These are phyloP conservation scores for Lynx canadensis DNA, from an alignment of 2,113 vertebrate genomes.

Conservation along the genomic window DNA sequence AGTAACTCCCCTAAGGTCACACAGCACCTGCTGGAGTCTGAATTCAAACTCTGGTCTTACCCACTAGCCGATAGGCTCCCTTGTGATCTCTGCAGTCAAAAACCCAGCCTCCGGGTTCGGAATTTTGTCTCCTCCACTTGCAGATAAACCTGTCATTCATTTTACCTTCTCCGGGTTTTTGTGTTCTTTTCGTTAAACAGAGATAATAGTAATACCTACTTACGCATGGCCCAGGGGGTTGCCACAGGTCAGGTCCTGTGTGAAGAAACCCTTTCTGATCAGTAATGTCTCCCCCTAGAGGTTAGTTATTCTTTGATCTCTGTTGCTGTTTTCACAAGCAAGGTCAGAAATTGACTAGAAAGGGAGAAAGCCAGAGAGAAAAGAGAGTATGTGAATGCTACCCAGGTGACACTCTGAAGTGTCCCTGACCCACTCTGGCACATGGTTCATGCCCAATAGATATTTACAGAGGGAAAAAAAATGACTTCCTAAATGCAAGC, in stretches of 20 bases:
- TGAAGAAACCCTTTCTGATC: neutral
- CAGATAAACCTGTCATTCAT: neutral
- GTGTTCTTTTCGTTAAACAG: neutral
- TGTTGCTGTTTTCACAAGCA: neutral
- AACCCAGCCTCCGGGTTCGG: neutral
- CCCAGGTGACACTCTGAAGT: too few species aligned
- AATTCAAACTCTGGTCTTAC: neutral
- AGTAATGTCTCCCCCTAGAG: neutral
- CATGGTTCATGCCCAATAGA: neutral
- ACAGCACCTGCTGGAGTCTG: neutral
- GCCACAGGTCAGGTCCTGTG: neutral
- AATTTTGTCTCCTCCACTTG: neutral
- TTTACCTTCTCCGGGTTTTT: neutral
- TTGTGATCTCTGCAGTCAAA: neutral
- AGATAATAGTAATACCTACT: neutral
- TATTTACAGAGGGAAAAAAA: neutral
- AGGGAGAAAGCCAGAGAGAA: too few species aligned
- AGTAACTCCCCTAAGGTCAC: neutral
- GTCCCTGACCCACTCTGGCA: rapidly evolving
- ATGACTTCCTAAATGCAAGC: neutral
- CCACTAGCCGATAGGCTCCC: neutral
- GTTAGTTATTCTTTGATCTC: neutral
- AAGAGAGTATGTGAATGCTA: neutral
- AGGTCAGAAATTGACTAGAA: neutral
- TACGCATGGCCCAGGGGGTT: neutral